These are phyloP conservation scores for Volucella inanis DNA, from an alignment of 2,888 invertebrate genomes.

Conservation along the genomic window DNA sequence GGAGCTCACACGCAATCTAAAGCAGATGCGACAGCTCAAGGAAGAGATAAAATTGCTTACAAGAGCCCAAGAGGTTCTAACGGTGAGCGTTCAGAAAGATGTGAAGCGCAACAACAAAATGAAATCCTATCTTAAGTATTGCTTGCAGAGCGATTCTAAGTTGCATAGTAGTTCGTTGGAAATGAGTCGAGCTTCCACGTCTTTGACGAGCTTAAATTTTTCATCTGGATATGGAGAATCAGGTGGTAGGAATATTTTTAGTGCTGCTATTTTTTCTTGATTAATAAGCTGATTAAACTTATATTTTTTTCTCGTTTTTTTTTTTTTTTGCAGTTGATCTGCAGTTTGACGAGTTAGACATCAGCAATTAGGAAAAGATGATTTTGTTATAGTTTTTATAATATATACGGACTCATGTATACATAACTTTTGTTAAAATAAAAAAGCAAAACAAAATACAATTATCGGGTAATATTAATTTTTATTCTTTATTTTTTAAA, in stretches of 20 bases:
- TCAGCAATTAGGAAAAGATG: slow-evolving; percentile 11
- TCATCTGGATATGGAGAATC: slow-evolving; percentile 48
- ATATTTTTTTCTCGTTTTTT: not conserved
- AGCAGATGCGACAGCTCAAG: slow-evolving; percentile 25
- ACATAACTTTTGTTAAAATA: too few relatives aligned
- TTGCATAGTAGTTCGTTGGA: not conserved
- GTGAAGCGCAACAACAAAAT: slow-evolving; percentile 49
- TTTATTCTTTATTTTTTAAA: too few relatives aligned
- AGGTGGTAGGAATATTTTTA: slow-evolving; percentile 56
- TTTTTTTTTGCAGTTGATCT: slow-evolving; percentile 41
- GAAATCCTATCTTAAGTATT: slow-evolving; percentile 39
- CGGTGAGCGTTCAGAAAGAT: slow-evolving; percentile 17
- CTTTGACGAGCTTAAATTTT: slow-evolving; percentile 23
- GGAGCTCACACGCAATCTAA: not conserved
- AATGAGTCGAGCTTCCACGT: not conserved
- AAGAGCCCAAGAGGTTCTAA: not conserved
- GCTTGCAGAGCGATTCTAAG: not conserved
- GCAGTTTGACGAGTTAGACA: slow-evolving; percentile 41
- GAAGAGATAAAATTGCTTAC: slow-evolving; percentile 32
- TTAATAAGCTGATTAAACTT: not conserved
- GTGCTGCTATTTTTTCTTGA: not conserved
- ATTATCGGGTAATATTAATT: too few relatives aligned
- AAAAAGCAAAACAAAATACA: too few relatives aligned
- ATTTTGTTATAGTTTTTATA: too few relatives aligned
- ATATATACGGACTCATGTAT: too few relatives aligned